These are phyloP conservation scores for Dendrophyllia cribrosa DNA, from an alignment of 64 coral and sea anemone genomes.

Conservation along the genomic window DNA sequence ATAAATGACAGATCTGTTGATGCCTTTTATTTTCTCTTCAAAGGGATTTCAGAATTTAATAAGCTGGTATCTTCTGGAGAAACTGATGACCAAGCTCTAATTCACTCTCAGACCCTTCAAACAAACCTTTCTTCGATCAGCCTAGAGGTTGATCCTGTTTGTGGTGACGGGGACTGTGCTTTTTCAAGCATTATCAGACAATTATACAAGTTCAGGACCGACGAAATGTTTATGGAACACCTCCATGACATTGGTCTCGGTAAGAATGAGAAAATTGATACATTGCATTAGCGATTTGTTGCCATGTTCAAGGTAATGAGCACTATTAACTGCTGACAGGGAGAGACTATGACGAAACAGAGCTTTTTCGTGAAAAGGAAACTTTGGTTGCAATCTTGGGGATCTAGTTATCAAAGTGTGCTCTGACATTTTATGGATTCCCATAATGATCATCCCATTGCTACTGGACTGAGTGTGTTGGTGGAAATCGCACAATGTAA, in stretches of 20 bases:
- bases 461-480: no score
- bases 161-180: slow-evolving; percentile 45
- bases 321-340: slow-evolving; percentile 33
- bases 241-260: slow-evolving; percentile 18
- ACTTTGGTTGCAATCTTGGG: slow-evolving; percentile 52
- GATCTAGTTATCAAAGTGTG: slow-evolving; percentile 45
- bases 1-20: slow-evolving; percentile 21
- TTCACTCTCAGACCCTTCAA: background rate
- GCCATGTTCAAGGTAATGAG: no score
- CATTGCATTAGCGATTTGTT: slow-evolving; percentile 31
- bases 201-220: slow-evolving; percentile 9
- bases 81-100: background rate
- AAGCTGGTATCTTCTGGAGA: slow-evolving; percentile 18
- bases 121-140: slow-evolving; percentile 15
- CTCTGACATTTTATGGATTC: slow-evolving; percentile 23
- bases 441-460: slow-evolving; percentile 25
- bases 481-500: no score
- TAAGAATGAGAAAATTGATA: background rate
- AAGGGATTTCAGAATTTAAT: background rate
- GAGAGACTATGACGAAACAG: slow-evolving; percentile 34
- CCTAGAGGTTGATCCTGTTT: background rate
- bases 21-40: slow-evolving; percentile 21
- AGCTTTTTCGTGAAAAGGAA: slow-evolving; percentile 30
- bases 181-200: slow-evolving; percentile 42
- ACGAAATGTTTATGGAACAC: background rate